phyloP scores from a whole-genome alignment of 2,113 vertebrate genomes.

The Lipophrys pholis region DNA sequence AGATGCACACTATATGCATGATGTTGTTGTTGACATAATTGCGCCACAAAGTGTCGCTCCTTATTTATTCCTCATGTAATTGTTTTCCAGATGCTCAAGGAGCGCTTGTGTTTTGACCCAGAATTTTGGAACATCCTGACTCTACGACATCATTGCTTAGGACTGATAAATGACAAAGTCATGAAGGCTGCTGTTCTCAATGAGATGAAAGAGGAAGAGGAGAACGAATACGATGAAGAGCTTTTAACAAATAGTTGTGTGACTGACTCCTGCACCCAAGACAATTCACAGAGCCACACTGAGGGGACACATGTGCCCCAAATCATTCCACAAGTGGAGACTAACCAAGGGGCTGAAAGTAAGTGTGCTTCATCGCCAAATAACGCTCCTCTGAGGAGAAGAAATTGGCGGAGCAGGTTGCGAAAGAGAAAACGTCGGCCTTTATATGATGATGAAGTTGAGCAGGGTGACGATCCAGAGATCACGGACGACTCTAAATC shows the following conservation, averaged over 20 bases:
- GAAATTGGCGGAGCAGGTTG: constrained; percentile 49
- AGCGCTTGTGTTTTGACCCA: constrained; percentile 94
- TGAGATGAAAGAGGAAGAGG: constrained; percentile 85
- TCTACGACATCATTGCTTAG: constrained; percentile 92
- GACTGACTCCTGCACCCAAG: constrained; percentile 26
- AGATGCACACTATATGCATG: not conserved
- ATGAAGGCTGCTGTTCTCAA: constrained; percentile 80
- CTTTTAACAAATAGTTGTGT: constrained; percentile 41
- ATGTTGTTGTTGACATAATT: not conserved
- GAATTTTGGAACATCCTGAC: constrained; percentile 98
- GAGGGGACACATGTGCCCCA: constrained; percentile 34
- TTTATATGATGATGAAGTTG: constrained; percentile 62
- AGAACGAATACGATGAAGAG: constrained; percentile 71
- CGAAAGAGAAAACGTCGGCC: constrained; percentile 20
- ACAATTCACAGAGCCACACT: constrained; percentile 41
- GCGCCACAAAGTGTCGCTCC: not conserved
- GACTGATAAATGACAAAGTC: constrained; percentile 89
- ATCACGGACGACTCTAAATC: constrained; percentile 66
- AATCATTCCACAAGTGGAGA: not conserved
- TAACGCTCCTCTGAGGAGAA: constrained; percentile 40
- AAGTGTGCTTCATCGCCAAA: constrained; percentile 11
- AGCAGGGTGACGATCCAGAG: constrained; percentile 71
- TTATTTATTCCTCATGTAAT: not conserved
- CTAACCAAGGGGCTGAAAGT: not conserved
- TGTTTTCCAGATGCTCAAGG: constrained; percentile 89